Evolutionary conservation across 1,140 invertebrate genomes (phyloP).

Genomic region (Drosophila funebris): DNA sequence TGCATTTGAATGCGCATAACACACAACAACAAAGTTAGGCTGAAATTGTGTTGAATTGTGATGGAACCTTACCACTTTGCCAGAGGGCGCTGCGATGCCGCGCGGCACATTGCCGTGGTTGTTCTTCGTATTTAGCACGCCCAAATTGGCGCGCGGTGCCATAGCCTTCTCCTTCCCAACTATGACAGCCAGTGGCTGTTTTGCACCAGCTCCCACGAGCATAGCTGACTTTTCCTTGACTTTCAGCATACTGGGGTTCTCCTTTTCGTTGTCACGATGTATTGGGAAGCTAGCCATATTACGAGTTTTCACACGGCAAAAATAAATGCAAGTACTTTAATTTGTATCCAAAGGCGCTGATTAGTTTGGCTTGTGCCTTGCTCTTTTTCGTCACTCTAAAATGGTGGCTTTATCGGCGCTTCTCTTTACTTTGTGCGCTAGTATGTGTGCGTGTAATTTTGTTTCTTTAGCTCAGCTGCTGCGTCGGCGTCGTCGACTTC

Average conservation of each 20-base stretch:
- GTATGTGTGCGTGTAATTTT: slow-evolving; percentile 17
- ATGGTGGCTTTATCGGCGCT: slow-evolving; percentile 58
- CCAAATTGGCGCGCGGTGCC: slow-evolving; percentile 75
- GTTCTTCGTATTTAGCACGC: slow-evolving; percentile 84
- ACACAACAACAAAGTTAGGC: slow-evolving; percentile 28
- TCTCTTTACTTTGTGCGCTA: slow-evolving; percentile 55
- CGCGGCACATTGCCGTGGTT: slow-evolving; percentile 74
- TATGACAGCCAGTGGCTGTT: slow-evolving; percentile 52
- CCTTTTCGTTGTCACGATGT: slow-evolving; percentile 87
- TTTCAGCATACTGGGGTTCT: slow-evolving; percentile 63
- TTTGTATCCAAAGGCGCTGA: slow-evolving; percentile 33
- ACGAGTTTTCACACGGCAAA: neutral
- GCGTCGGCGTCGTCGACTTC: slow-evolving; percentile 41
- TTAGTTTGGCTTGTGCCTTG: slow-evolving; percentile 20
- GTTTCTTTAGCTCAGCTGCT: slow-evolving; percentile 48
- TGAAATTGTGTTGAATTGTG: slow-evolving; percentile 24
- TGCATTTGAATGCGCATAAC: slow-evolving; percentile 64
- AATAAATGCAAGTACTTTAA: neutral
- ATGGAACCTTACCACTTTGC: slow-evolving; percentile 67
- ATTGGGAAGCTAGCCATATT: slow-evolving; percentile 86
- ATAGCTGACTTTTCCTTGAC: slow-evolving; percentile 28
- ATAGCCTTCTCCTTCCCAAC: slow-evolving; percentile 33
- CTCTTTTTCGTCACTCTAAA: slow-evolving; percentile 42
- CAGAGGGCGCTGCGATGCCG: slow-evolving; percentile 45
- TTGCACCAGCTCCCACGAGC: slow-evolving; percentile 7